phyloP scores from a whole-genome alignment of 2,113 vertebrate genomes.

The Acinonyx jubatus region DNA sequence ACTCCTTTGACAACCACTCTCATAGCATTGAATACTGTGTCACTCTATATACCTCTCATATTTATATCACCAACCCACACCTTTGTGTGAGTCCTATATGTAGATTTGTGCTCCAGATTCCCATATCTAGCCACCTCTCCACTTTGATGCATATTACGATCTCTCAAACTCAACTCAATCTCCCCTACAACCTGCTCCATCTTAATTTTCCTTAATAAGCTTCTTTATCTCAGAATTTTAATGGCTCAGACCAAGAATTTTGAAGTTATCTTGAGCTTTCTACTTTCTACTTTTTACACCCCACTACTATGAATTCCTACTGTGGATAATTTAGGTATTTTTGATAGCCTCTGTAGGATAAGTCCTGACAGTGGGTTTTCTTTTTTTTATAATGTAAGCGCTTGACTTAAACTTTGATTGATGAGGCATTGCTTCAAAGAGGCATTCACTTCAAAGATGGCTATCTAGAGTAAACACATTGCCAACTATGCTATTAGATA shows the following conservation, averaged over 20 bases:
- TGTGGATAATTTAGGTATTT: not conserved
- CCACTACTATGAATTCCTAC: not conserved
- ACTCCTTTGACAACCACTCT: not conserved
- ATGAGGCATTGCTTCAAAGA: not conserved
- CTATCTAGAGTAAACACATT: not conserved
- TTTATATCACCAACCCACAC: not conserved
- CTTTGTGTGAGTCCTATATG: not conserved
- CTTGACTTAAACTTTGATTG: not conserved
- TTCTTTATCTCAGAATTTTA: not conserved
- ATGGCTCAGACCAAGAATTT: not conserved
- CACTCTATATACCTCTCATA: not conserved
- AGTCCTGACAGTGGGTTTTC: not conserved
- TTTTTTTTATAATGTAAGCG: not conserved
- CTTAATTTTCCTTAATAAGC: not conserved
- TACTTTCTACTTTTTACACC: not conserved
- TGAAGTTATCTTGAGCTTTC: not conserved
- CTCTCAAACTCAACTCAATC: not conserved
- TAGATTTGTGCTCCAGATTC: not conserved
- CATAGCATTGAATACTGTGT: not conserved
- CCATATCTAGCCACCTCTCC: not conserved
- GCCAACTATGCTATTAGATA: not conserved
- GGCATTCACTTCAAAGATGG: not conserved
- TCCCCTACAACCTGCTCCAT: not conserved
- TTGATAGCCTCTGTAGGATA: not conserved
- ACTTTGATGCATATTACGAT: not conserved